Percentiles rank a stretch among this genome's conserved stretches.
These are phyloP conservation scores for Xylocopa sonorina DNA, from an alignment of 1,140 invertebrate species.

Conservation along the genomic window DNA sequence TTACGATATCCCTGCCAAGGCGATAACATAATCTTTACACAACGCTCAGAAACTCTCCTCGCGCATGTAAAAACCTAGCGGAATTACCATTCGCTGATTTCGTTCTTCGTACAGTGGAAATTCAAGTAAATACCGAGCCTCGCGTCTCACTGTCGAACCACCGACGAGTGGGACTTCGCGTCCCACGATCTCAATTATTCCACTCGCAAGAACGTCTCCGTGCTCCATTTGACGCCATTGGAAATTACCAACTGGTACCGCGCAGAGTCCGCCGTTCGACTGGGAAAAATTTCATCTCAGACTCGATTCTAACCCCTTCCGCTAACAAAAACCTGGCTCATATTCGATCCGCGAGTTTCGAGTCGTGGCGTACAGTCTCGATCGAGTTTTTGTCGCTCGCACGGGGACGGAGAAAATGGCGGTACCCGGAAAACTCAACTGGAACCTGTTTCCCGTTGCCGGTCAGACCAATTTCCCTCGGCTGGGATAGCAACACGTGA, in stretches of 20 bases:
- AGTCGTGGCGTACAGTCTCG: too few relatives aligned
- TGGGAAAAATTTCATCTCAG: too few relatives aligned
- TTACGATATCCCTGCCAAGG: constrained; percentile 68
- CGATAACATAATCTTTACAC: constrained; percentile 73
- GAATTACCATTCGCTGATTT: constrained; percentile 32
- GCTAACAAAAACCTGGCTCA: too few relatives aligned
- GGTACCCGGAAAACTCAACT: neutral
- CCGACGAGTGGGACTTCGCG: too few relatives aligned
- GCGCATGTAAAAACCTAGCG: constrained; percentile 13
- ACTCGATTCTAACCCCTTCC: too few relatives aligned
- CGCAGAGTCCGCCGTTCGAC: too few relatives aligned
- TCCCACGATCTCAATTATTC: too few relatives aligned
- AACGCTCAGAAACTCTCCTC: constrained; percentile 58
- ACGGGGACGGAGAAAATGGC: neutral
- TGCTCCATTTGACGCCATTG: too few relatives aligned
- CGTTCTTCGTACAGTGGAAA: constrained; percentile 5
- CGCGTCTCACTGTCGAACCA: neutral
- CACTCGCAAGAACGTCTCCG: too few relatives aligned
- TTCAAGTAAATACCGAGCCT: constrained; percentile 10
- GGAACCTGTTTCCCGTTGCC: neutral
- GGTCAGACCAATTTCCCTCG: constrained; percentile 12
- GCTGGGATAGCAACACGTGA: neutral
- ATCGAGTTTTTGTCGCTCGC: too few relatives aligned
- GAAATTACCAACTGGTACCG: too few relatives aligned
- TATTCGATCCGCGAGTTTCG: too few relatives aligned